Evolutionary conservation across 1,140 invertebrate genomes (phyloP).

Genomic region (Cydia amplana): DNA sequence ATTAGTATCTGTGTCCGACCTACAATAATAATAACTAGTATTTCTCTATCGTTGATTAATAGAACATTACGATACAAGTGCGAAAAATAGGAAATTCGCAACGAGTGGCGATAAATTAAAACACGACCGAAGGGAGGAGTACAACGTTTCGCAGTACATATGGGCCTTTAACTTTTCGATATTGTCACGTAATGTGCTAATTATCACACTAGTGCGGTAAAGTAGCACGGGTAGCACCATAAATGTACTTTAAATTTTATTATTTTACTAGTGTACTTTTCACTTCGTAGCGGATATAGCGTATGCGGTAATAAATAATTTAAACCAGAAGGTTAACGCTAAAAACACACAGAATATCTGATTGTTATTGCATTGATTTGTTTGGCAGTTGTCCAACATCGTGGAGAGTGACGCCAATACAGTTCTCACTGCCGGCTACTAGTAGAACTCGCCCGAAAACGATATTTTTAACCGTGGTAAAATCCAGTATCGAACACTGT

Average conservation of each 20-base stretch:
- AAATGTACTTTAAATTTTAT: no score
- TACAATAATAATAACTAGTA: background rate
- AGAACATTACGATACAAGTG: no score
- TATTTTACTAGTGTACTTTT: no score
- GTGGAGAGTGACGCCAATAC: background rate
- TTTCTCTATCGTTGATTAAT: background rate
- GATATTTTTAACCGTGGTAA: slow-evolving; percentile 12
- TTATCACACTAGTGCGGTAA: no score
- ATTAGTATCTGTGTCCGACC: background rate
- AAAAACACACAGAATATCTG: background rate
- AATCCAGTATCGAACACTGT: background rate
- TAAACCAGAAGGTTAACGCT: background rate
- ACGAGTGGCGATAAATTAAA: no score
- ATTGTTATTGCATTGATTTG: slow-evolving; percentile 26
- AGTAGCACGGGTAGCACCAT: no score
- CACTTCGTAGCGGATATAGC: background rate
- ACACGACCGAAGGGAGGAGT: no score
- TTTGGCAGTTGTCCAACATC: slow-evolving; percentile 3
- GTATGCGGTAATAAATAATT: background rate
- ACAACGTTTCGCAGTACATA: no score
- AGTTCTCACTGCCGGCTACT: background rate
- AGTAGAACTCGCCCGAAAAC: slow-evolving; percentile 12
- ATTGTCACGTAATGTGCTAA: no score
- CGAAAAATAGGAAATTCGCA: no score
- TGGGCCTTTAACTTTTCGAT: no score